Evolutionary conservation across 2,797 vertebrate genomes (phyloP).

Genomic region (Halcyon chelicuti): DNA sequence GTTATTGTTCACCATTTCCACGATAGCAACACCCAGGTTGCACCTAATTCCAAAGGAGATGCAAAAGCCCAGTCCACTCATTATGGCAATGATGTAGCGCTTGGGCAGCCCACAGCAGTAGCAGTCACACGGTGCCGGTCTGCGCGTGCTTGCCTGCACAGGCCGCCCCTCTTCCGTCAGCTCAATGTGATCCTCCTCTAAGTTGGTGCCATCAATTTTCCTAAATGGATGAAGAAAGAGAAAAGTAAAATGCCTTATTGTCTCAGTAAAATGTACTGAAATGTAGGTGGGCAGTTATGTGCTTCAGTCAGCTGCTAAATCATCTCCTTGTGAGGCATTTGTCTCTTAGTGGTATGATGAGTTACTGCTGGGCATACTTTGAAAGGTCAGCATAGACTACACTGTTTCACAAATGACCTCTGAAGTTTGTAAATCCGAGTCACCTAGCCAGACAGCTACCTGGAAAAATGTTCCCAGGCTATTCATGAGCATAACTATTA

Average conservation of each 20-base stretch:
- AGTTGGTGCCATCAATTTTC: slow-evolving; percentile 89
- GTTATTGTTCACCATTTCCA: slow-evolving; percentile 99
- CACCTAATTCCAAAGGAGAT: slow-evolving; percentile 98
- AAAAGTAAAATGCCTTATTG: not conserved
- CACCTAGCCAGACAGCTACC: not conserved
- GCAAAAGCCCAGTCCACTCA: slow-evolving; percentile 97
- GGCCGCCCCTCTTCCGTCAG: slow-evolving; percentile 91
- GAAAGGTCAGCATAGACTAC: not conserved
- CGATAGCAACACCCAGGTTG: slow-evolving; percentile 96
- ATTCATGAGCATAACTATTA: not conserved
- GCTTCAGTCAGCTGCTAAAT: not conserved
- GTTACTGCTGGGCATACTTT: not conserved
- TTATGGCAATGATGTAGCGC: slow-evolving; percentile 95
- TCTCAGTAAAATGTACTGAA: not conserved
- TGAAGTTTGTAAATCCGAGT: not conserved
- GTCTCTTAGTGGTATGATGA: not conserved
- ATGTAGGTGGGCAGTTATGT: accelerated
- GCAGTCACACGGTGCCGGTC: slow-evolving; percentile 81
- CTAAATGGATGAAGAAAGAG: slow-evolving; percentile 65
- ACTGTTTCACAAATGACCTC: not conserved
- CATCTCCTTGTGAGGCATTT: accelerated
- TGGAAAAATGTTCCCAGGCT: not conserved
- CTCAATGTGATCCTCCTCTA: slow-evolving; percentile 86
- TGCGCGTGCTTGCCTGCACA: slow-evolving; percentile 57
- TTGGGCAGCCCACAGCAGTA: slow-evolving; percentile 92